Evolutionary conservation across 53 echinoderm and acorn worm species (phyloP).

Genomic region (Hippasteria phrygiana): DNA sequence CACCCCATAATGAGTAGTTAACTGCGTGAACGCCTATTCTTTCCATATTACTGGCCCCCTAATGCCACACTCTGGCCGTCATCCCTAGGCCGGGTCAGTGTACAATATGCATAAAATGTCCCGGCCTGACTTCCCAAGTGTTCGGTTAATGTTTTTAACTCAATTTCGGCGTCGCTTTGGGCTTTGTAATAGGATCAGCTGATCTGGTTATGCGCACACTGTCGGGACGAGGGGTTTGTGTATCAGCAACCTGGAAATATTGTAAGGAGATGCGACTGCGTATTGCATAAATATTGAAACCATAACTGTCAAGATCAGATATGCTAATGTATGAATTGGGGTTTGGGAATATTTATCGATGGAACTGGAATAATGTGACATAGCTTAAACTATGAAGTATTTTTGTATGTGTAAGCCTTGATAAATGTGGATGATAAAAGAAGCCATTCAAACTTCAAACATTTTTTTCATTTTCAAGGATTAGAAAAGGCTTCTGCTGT

Average conservation of each 20-base stretch:
- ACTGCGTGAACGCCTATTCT: conserved; percentile 29
- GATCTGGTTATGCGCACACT: conserved; percentile 41
- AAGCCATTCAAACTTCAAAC: too few species aligned
- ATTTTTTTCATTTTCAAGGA: too few species aligned
- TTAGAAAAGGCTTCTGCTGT: too few species aligned
- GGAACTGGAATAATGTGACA: too few species aligned
- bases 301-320: too few species aligned
- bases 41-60: background rate
- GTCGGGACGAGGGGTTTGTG: background rate
- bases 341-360: too few species aligned
- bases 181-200: conserved; percentile 45
- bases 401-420: too few species aligned
- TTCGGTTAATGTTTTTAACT: conserved; percentile 8
- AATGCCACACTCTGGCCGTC: background rate
- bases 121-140: background rate
- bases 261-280: background rate
- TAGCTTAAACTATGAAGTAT: too few species aligned
- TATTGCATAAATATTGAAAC: too few species aligned
- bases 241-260: conserved; percentile 24
- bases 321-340: too few species aligned
- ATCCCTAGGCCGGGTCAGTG: background rate
- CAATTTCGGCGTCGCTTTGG: conserved; percentile 45
- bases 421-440: too few species aligned
- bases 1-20: conserved; percentile 48
- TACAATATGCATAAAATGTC: conserved; percentile 27